Evolutionary conservation across 2,113 vertebrate genomes (phyloP).

Genomic region (Reinhardtius hippoglossoides): DNA sequence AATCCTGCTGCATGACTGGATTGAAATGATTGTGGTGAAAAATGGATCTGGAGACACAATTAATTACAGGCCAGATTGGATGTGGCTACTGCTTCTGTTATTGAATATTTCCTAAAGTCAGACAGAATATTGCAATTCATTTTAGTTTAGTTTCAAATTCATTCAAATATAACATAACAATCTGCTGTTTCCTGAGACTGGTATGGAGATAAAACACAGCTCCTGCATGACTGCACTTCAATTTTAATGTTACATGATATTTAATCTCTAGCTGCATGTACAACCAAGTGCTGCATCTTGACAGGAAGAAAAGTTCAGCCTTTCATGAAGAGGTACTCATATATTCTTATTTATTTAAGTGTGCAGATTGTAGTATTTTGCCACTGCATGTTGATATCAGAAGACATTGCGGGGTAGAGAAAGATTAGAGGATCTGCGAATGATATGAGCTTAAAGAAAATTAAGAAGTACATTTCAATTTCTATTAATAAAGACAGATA

Average conservation of each 20-base stretch:
- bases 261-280: not conserved
- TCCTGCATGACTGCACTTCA: not conserved
- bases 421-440: too few species aligned
- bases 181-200: too few species aligned
- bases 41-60: conserved; percentile 53
- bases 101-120: not conserved
- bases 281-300: not conserved
- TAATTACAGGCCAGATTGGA: conserved; percentile 51
- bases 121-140: not conserved
- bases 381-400: too few species aligned
- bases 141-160: not conserved
- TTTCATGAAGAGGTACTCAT: not conserved
- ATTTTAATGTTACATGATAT: not conserved
- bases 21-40: conserved; percentile 24
- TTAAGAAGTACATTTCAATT: too few species aligned
- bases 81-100: conserved; percentile 1
- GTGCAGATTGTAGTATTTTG: too few species aligned
- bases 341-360: too few species aligned
- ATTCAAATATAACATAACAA: too few species aligned
- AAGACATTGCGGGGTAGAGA: too few species aligned
- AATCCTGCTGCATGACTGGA: conserved; percentile 43
- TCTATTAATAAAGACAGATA: too few species aligned
- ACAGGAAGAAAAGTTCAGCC: not conserved
- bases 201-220: too few species aligned
- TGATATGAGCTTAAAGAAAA: too few species aligned